phyloP scores from a whole-genome alignment of 2,797 vertebrate genomes.

The Valencia hispanica region DNA sequence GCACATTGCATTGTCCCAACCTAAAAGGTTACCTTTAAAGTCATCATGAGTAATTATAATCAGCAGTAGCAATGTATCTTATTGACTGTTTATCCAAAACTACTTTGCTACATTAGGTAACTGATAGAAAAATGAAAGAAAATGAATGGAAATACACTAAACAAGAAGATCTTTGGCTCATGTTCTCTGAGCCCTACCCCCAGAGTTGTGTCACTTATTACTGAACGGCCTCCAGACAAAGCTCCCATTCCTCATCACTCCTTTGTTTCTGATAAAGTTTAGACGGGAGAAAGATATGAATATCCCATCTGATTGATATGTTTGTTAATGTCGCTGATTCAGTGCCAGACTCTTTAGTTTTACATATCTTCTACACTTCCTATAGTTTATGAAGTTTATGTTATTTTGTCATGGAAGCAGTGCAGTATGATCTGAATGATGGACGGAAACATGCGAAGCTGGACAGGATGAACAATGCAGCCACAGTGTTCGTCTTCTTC shows the following conservation, averaged over 20 bases:
- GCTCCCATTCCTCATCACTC: background rate
- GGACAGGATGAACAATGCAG: conserved; percentile 83
- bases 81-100: too few relatives aligned
- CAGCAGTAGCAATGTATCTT: too few relatives aligned
- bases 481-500: conserved; percentile 86
- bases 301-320: background rate
- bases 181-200: background rate
- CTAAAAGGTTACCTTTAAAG: too few relatives aligned
- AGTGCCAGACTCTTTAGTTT: background rate
- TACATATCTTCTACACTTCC: background rate
- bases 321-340: background rate
- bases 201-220: background rate
- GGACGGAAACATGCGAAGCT: conserved; percentile 81
- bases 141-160: too few relatives aligned
- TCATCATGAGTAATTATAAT: too few relatives aligned
- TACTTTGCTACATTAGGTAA: too few relatives aligned
- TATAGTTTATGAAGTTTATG: too few relatives aligned
- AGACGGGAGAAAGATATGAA: background rate
- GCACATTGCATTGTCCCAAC: too few relatives aligned
- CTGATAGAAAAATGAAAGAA: background rate
- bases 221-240: background rate
- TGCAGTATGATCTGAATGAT: conserved; percentile 86
- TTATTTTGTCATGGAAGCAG: conserved; percentile 59
- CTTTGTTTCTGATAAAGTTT: too few relatives aligned
- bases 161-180: background rate